Conservation (phyloP, 1,140 invertebrate genomes). For the Theocolax elegans region DNA sequence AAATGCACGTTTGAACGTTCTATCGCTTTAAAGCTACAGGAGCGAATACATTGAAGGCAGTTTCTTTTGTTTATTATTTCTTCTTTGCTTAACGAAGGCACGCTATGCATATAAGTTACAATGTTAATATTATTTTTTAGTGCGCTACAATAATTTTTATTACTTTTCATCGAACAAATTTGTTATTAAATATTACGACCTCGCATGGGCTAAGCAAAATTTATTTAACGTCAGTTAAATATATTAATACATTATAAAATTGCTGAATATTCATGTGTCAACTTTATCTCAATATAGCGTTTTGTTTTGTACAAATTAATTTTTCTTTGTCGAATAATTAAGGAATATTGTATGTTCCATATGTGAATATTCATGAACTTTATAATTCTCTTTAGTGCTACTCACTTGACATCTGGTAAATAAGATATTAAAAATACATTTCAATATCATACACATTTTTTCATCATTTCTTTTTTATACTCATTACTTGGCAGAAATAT, state of each 20-base stretch:
- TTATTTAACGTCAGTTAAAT: background rate
- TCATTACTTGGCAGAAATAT: constrained; percentile 47
- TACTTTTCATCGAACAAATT: constrained; percentile 20
- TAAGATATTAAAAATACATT: constrained; percentile 54
- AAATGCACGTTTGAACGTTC: constrained; percentile 11
- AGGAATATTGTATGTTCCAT: constrained; percentile 8
- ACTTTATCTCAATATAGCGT: background rate
- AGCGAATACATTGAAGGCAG: constrained; percentile 42
- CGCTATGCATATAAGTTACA: constrained; percentile 37
- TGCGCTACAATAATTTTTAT: constrained; percentile 10
- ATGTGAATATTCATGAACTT: background rate
- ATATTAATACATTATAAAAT: constrained; percentile 3
- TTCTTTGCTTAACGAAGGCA: constrained; percentile 44
- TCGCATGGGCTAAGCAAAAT: background rate
- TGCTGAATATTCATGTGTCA: background rate
- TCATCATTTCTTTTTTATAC: constrained; percentile 32
- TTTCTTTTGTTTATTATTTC: constrained; percentile 20
- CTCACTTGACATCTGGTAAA: constrained; percentile 8
- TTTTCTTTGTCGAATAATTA: background rate
- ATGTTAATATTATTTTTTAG: constrained; percentile 13
- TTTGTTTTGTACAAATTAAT: background rate
- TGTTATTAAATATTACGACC: constrained; percentile 5
- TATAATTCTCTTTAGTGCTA: constrained; percentile 9
- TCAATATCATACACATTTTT: constrained; percentile 48
- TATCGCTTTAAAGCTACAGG: constrained; percentile 2